phyloP scores from a whole-genome alignment of 2,113 vertebrate species.

The Panthera leo region DNA sequence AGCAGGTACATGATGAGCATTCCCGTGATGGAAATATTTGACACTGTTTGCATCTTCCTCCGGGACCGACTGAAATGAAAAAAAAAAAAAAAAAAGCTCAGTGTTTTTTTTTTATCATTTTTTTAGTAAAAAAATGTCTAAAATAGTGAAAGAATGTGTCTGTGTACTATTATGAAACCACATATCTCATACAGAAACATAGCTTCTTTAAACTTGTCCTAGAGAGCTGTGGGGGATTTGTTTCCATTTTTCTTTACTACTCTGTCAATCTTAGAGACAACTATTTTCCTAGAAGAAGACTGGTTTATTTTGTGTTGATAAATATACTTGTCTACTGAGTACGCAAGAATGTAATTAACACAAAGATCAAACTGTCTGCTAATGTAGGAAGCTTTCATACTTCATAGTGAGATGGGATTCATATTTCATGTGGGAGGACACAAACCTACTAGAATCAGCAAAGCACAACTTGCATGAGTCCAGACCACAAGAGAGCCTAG shows the following conservation, averaged over 20 bases:
- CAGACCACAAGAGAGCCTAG: not conserved
- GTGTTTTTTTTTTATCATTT: not conserved
- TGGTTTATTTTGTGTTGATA: not conserved
- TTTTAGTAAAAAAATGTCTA: not conserved
- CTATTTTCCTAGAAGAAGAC: not conserved
- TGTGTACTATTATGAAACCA: not conserved
- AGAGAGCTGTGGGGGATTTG: not conserved
- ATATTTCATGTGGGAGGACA: not conserved
- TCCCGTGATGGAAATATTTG: constrained; percentile 95
- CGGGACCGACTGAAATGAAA: constrained; percentile 87
- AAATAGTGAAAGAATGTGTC: not conserved
- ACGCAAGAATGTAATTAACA: constrained; percentile 16
- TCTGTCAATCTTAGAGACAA: not conserved
- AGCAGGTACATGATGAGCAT: constrained; percentile 98
- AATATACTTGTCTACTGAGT: not conserved
- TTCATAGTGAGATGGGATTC: not conserved
- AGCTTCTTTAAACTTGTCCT: constrained; percentile 24
- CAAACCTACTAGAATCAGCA: not conserved
- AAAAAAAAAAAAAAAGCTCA: not conserved
- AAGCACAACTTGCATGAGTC: not conserved
- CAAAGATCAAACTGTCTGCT: not conserved
- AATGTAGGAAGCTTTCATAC: not conserved
- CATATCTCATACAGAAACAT: not conserved
- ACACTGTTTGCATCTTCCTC: constrained; percentile 95
- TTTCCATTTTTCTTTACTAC: constrained; percentile 13